A percentile compares a stretch with the other conserved stretches of the same genome.
Conservation (phyloP, 2,888 invertebrate species). For the Opisthograptis luteolata region DNA sequence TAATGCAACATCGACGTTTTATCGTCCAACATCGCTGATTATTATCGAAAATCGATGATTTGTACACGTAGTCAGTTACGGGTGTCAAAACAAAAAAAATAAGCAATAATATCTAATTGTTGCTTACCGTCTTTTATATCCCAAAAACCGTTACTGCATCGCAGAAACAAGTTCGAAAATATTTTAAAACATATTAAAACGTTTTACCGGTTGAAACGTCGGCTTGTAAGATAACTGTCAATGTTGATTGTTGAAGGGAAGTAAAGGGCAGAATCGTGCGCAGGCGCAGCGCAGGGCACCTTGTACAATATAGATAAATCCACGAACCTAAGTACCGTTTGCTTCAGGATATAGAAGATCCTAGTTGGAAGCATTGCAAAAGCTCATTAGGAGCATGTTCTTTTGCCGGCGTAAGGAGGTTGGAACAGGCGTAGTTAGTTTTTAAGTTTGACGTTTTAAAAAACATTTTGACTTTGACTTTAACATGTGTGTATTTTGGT, state of each 20-base stretch:
- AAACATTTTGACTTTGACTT: too few species aligned
- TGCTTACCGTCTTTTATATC: background rate
- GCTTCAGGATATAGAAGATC: slow-evolving; percentile 12
- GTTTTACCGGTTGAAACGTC: slow-evolving; percentile 1
- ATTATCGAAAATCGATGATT: too few species aligned
- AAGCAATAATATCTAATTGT: too few species aligned
- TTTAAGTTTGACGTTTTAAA: too few species aligned
- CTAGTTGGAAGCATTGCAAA: slow-evolving; percentile 2
- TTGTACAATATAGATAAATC: slow-evolving; percentile 16
- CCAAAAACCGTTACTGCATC: background rate
- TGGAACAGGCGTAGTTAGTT: too few species aligned
- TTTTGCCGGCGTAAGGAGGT: too few species aligned
- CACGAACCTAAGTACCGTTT: slow-evolving; percentile 1
- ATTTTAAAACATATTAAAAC: slow-evolving; percentile 1
- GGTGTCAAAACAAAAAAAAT: too few species aligned
- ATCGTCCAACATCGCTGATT: too few species aligned
- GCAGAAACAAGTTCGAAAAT: slow-evolving; percentile 10
- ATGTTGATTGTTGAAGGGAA: slow-evolving; percentile 23
- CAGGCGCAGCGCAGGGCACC: slow-evolving; percentile 13
- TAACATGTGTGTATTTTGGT: too few species aligned
- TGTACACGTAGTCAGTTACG: too few species aligned
- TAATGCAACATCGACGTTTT: background rate
- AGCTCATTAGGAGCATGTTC: too few species aligned
- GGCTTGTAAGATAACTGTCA: slow-evolving; percentile 1
- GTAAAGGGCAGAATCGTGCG: slow-evolving; percentile 37